Evolutionary conservation across 1,140 invertebrate species (phyloP).

Genomic region (Pseudomyrmex pallidus): DNA sequence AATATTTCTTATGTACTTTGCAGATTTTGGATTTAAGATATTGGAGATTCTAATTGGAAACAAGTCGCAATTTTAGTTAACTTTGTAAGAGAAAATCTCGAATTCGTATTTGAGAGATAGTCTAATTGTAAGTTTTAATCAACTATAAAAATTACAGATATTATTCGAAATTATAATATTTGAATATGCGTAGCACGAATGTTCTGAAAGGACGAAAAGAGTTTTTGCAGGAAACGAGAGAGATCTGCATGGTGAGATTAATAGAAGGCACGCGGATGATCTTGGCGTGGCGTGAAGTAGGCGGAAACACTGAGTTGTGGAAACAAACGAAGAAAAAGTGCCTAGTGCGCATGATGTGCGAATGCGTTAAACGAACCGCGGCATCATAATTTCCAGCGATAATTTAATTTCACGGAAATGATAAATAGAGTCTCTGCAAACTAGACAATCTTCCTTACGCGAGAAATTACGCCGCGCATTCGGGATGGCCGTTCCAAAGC

Average conservation of each 20-base stretch:
- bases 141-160: neutral
- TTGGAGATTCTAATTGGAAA: no score
- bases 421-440: conserved; percentile 47
- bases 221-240: conserved; percentile 10
- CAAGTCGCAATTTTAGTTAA: neutral
- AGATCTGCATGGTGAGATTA: neutral
- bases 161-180: neutral
- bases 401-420: conserved; percentile 41
- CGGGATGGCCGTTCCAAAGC: neutral
- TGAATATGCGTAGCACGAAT: no score
- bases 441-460: conserved; percentile 18
- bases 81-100: neutral
- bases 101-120: neutral
- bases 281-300: neutral
- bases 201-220: neutral
- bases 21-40: neutral
- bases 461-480: conserved; percentile 35
- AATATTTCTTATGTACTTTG: neutral
- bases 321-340: conserved; percentile 33
- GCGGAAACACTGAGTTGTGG: neutral
- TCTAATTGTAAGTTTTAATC: neutral
- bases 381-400: conserved; percentile 47
- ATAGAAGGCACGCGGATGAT: neutral
- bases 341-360: conserved; percentile 10
- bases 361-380: conserved; percentile 49